Conservation (phyloP, 2,797 vertebrate species). For the Menidia menidia region DNA sequence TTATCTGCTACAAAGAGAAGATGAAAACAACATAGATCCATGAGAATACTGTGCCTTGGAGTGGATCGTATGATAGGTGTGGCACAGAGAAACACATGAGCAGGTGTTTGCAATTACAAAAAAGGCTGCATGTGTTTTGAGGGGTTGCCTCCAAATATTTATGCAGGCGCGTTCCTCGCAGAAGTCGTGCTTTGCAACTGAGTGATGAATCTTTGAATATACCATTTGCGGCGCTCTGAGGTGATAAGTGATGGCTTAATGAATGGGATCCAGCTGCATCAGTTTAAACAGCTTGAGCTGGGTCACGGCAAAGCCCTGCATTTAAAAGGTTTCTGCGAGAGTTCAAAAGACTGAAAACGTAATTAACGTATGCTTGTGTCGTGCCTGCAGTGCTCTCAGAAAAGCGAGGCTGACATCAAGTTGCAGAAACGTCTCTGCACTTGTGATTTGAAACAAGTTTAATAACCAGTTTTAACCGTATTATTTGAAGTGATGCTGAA, state of each 20-base stretch:
- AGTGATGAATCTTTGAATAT: conserved; percentile 13
- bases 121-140: conserved; percentile 19
- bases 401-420: not conserved
- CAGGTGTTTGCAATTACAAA: conserved; percentile 43
- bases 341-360: not conserved
- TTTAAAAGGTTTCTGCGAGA: not conserved
- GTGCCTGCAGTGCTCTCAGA: not conserved
- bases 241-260: conserved; percentile 16
- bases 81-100: conserved; percentile 17
- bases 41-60: conserved; percentile 21
- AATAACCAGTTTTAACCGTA: not conserved
- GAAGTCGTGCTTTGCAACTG: not conserved
- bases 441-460: not conserved
- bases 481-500: not conserved
- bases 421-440: not conserved
- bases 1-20: conserved; percentile 41
- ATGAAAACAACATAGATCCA: conserved; percentile 24
- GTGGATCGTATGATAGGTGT: conserved; percentile 20
- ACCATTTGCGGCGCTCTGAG: not conserved
- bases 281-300: conserved; percentile 16
- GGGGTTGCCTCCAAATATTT: conserved; percentile 14
- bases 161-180: not conserved
- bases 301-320: not conserved
- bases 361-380: not conserved
- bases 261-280: not conserved